A percentile compares a stretch with the other conserved stretches of the same genome.
Conservation (phyloP, 2,113 vertebrate genomes). For the Oophaga pumilio region DNA sequence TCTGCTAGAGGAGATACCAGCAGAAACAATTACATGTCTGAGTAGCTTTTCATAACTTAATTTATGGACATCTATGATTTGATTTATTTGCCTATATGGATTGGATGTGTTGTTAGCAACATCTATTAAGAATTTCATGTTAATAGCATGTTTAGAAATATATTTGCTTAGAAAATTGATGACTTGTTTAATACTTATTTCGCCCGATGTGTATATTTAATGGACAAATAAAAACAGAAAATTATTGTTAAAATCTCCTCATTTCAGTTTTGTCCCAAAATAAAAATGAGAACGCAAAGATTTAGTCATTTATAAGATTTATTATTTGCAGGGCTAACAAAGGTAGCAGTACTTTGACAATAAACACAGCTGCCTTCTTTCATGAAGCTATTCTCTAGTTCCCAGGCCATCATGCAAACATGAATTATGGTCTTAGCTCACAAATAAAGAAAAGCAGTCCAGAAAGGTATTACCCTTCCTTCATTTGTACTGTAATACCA, state of each 20-base stretch:
- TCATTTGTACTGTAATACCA: background rate
- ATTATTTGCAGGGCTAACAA: background rate
- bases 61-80: no score
- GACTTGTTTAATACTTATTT: no score
- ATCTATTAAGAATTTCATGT: no score
- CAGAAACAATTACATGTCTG: no score
- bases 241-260: background rate
- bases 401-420: conserved; percentile 11
- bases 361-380: conserved; percentile 13
- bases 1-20: no score
- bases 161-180: no score
- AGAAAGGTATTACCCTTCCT: background rate
- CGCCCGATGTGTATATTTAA: no score
- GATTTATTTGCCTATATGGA: no score
- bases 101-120: no score
- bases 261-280: background rate
- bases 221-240: background rate
- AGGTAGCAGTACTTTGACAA: background rate
- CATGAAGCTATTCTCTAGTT: background rate
- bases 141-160: no score
- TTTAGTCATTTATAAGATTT: background rate
- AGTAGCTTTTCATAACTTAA: no score
- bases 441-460: background rate
- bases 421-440: conserved; percentile 9
- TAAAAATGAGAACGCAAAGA: background rate